Percentiles rank a stretch among this genome's conserved stretches.
Conservation (phyloP, 2,797 vertebrate species). For the Catamblyrhynchus diadema region DNA sequence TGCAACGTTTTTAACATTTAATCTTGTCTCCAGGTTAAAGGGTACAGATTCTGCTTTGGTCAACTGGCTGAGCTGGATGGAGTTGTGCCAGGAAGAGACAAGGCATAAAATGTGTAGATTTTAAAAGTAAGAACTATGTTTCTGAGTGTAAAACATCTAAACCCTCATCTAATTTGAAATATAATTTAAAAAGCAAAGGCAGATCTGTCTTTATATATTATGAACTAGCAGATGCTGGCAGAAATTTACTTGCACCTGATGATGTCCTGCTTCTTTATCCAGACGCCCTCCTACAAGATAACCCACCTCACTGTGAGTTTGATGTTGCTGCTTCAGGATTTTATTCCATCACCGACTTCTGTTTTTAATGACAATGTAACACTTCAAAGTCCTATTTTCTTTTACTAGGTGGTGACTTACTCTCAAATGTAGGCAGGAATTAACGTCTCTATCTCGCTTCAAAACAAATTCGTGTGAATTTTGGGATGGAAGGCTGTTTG, state of each 20-base stretch:
- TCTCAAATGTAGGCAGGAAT: background rate
- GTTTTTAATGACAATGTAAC: background rate
- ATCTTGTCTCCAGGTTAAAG: background rate
- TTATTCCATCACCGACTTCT: background rate
- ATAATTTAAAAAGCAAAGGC: background rate
- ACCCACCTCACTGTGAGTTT: background rate
- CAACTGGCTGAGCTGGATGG: background rate
- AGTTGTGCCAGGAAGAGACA: background rate
- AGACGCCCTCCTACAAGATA: background rate
- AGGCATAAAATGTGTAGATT: background rate
- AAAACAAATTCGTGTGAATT: background rate
- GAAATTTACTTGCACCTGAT: background rate
- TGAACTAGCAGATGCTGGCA: background rate
- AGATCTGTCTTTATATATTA: background rate
- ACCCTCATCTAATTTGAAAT: background rate
- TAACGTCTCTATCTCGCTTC: fast-evolving
- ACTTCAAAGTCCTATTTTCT: background rate
- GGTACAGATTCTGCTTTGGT: background rate
- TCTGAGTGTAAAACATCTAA: background rate
- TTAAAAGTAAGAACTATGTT: background rate
- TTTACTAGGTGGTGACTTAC: fast-evolving
- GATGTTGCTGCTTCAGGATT: background rate
- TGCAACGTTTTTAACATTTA: background rate
- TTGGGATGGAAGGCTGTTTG: background rate
- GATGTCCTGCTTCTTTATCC: background rate